These are phyloP conservation scores for Serripes groenlandicus DNA, from an alignment of 2,888 invertebrate species.

Conservation along the genomic window DNA sequence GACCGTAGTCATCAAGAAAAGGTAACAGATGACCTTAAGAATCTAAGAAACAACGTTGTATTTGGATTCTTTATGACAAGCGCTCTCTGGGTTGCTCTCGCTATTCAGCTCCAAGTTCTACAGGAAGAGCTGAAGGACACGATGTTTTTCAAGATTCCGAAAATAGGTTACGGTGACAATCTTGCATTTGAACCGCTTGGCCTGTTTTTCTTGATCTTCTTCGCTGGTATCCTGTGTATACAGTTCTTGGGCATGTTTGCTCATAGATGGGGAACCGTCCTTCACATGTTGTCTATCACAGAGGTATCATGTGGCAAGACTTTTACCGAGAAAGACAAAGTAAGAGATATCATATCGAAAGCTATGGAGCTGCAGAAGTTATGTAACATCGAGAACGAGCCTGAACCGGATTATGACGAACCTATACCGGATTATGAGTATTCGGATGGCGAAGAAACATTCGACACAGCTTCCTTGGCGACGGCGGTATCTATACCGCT, in stretches of 20 bases:
- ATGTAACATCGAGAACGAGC: constrained; percentile 78
- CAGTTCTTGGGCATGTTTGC: constrained; percentile 99
- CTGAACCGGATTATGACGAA: constrained; percentile 78
- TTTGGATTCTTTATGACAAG: constrained; percentile 93
- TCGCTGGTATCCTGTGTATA: constrained; percentile 97
- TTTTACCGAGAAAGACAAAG: constrained; percentile 75
- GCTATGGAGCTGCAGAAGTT: constrained; percentile 77
- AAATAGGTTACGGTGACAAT: constrained; percentile 61
- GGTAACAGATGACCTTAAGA: constrained; percentile 73
- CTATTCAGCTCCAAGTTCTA: constrained; percentile 96
- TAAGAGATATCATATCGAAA: constrained; percentile 74
- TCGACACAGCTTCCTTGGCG: constrained; percentile 59
- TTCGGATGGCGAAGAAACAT: constrained; percentile 65
- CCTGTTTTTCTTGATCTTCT: constrained; percentile 98
- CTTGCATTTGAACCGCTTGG: constrained; percentile 88
- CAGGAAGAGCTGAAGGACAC: constrained; percentile 90
- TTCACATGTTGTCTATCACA: constrained; percentile 98
- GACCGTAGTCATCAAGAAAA: constrained; percentile 90
- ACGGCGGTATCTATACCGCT: constrained; percentile 57
- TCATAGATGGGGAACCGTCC: constrained; percentile 98
- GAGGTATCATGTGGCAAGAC: constrained; percentile 88
- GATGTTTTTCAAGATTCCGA: constrained; percentile 76
- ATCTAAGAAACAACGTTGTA: constrained; percentile 78
- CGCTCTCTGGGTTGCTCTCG: constrained; percentile 98
- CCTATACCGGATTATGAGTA: constrained; percentile 73